phyloP scores from a whole-genome alignment of 2,113 vertebrate genomes.

The Cheilinus undulatus region DNA sequence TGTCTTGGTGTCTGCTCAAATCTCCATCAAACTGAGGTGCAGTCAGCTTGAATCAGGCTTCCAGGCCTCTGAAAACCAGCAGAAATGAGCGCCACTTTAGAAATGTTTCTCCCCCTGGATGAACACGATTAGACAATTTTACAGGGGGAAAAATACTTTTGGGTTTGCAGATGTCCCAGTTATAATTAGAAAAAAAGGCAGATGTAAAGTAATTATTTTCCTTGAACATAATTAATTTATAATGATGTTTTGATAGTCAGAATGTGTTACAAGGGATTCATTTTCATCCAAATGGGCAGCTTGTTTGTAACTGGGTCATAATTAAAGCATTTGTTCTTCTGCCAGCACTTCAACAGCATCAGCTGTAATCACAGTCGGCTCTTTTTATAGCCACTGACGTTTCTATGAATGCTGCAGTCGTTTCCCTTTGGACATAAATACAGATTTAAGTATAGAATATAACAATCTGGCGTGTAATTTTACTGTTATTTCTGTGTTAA shows the following conservation, averaged over 20 bases:
- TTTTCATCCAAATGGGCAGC: slow-evolving; percentile 54
- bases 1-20: background rate
- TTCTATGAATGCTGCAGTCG: slow-evolving; percentile 7
- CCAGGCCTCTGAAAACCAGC: background rate
- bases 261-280: slow-evolving; percentile 29
- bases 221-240: slow-evolving; percentile 20
- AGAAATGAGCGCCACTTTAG: background rate
- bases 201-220: slow-evolving; percentile 15
- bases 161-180: slow-evolving; percentile 18
- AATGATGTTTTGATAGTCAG: slow-evolving; percentile 25
- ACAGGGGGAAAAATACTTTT: background rate
- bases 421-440: background rate
- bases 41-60: slow-evolving; percentile 39
- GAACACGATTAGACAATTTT: background rate
- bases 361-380: slow-evolving; percentile 67
- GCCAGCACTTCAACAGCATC: slow-evolving; percentile 54
- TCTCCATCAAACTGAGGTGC: slow-evolving; percentile 29
- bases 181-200: background rate
- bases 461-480: background rate
- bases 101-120: background rate
- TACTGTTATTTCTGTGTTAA: background rate
- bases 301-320: slow-evolving; percentile 70
- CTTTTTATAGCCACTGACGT: slow-evolving; percentile 45
- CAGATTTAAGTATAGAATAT: background rate
- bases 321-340: slow-evolving; percentile 70